These are phyloP conservation scores for Montipora efflorescens DNA, from an alignment of 64 coral and sea anemone species.

Conservation along the genomic window DNA sequence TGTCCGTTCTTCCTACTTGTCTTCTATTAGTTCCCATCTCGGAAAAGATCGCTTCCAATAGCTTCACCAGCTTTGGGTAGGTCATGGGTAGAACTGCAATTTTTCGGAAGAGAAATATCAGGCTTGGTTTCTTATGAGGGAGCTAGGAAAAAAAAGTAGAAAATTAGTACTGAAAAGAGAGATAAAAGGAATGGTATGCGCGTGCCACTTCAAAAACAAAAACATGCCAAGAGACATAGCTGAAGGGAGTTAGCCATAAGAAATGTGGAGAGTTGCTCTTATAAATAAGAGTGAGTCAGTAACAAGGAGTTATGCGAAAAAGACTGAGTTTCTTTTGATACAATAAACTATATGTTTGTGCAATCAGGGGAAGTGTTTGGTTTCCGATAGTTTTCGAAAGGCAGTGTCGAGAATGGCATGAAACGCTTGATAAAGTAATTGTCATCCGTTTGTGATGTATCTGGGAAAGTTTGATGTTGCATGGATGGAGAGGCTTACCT, in stretches of 20 bases:
- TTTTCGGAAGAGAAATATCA: background rate
- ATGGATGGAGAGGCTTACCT: slow-evolving; percentile 3
- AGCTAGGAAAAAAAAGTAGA: background rate
- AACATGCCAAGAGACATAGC: no score
- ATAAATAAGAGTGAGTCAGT: no score
- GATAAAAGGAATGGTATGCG: no score
- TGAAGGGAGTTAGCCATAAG: no score
- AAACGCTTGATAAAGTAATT: background rate
- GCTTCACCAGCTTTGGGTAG: slow-evolving; percentile 19
- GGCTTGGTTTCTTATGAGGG: background rate
- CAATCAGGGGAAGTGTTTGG: background rate
- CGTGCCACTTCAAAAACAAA: no score
- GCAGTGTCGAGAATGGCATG: no score
- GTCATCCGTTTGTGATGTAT: no score
- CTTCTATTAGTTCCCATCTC: background rate
- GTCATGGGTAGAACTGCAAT: background rate
- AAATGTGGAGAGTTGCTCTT: no score
- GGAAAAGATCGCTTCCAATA: background rate
- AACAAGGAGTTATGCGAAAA: background rate
- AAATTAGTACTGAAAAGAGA: background rate
- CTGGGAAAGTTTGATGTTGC: no score
- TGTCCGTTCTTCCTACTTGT: slow-evolving; percentile 3
- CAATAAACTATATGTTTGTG: background rate
- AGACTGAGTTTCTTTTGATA: background rate
- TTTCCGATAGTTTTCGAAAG: background rate